These are phyloP conservation scores for Thinocorus orbignyianus DNA, from an alignment of 2,113 vertebrate species.

Conservation along the genomic window DNA sequence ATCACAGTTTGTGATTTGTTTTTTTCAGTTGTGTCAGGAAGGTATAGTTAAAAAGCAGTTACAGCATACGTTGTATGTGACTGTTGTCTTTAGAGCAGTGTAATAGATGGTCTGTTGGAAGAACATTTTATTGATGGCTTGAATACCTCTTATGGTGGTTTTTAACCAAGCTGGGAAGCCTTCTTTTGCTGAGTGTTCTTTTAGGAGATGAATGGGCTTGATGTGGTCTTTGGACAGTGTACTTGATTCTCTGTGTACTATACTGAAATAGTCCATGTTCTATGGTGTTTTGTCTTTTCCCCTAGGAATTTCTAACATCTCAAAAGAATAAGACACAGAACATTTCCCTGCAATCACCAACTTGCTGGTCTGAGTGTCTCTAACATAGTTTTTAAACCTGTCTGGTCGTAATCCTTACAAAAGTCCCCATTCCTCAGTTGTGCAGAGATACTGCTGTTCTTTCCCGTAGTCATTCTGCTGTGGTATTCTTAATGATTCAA, in stretches of 20 bases:
- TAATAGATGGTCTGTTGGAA: background rate
- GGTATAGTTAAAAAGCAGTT: background rate
- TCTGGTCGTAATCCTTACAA: conserved; percentile 14
- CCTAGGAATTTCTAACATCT: background rate
- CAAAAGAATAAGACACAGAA: background rate
- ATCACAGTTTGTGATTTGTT: background rate
- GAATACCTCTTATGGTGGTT: background rate
- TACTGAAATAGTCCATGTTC: background rate
- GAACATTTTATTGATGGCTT: background rate
- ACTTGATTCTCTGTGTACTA: background rate
- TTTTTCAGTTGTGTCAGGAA: background rate
- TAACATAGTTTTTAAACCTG: background rate
- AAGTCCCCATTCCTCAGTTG: background rate
- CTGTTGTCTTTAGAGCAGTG: background rate
- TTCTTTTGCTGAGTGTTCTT: background rate
- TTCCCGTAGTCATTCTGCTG: background rate
- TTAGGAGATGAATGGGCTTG: background rate
- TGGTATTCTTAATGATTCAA: conserved; percentile 1
- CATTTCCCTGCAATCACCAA: conserved; percentile 11
- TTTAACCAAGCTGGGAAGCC: background rate
- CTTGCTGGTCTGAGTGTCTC: background rate
- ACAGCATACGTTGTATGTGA: background rate
- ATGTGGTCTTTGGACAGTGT: background rate
- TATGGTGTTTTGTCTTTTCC: background rate
- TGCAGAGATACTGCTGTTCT: background rate